Evolutionary conservation across 2,888 invertebrate genomes (phyloP).

Genomic region (Pachydiplax longipennis): DNA sequence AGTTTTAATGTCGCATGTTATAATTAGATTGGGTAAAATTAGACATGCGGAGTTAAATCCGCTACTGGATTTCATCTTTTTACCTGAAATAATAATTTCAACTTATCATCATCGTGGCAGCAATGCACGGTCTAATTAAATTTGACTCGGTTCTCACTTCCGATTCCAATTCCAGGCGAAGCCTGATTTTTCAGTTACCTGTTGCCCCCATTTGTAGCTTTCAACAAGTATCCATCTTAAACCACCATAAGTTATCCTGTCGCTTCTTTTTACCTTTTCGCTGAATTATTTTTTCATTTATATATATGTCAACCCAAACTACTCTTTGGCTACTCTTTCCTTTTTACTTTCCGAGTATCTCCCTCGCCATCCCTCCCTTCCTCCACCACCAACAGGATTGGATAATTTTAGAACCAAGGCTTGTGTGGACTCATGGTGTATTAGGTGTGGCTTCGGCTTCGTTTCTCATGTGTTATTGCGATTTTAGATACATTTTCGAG

Average conservation of each 20-base stretch:
- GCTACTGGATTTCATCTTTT: too few relatives aligned
- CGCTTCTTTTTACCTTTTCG: not conserved
- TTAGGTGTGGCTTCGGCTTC: not conserved
- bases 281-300: not conserved
- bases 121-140: too few relatives aligned
- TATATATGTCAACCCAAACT: not conserved
- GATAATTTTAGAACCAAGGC: conserved; percentile 38
- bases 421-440: not conserved
- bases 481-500: not conserved
- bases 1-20: too few relatives aligned
- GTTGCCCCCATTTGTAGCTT: not conserved
- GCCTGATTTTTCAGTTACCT: not conserved
- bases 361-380: not conserved
- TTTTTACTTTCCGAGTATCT: not conserved
- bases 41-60: too few relatives aligned
- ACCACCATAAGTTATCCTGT: not conserved
- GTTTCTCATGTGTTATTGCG: not conserved
- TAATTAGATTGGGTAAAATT: too few relatives aligned
- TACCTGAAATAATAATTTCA: too few relatives aligned
- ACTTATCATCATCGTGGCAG: too few relatives aligned
- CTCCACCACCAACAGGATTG: conserved; percentile 18
- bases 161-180: too few relatives aligned
- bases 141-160: too few relatives aligned
- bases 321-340: not conserved
- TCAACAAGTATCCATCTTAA: not conserved